These are phyloP conservation scores for Percina caprodes DNA, from an alignment of 2,113 vertebrate genomes.

Conservation along the genomic window DNA sequence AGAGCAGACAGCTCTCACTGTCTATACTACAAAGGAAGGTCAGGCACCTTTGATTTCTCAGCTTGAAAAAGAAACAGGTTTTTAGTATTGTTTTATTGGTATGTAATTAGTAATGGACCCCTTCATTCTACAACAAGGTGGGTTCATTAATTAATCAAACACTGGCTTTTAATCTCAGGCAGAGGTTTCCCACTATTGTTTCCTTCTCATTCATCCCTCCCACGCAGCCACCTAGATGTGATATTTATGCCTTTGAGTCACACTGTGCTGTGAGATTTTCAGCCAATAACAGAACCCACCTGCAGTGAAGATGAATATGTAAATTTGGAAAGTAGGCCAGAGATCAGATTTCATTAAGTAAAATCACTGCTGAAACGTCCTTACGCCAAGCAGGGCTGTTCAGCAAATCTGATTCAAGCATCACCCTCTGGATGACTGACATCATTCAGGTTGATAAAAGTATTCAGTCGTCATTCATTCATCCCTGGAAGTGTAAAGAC, in stretches of 20 bases:
- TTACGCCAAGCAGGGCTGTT: slow-evolving; percentile 59
- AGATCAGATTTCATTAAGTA: slow-evolving; percentile 77
- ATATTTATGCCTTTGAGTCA: slow-evolving; percentile 77
- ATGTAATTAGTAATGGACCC: slow-evolving; percentile 6
- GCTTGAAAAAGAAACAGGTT: slow-evolving; percentile 31
- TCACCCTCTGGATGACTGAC: slow-evolving; percentile 63
- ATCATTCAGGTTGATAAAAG: slow-evolving; percentile 65
- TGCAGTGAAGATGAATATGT: slow-evolving; percentile 80
- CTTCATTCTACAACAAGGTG: slow-evolving; percentile 48
- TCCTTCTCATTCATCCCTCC: slow-evolving; percentile 55
- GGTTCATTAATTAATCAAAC: slow-evolving; percentile 74
- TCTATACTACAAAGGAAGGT: slow-evolving; percentile 51
- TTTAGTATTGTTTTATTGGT: slow-evolving; percentile 41
- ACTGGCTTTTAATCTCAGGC: slow-evolving; percentile 63
- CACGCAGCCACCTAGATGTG: slow-evolving; percentile 57
- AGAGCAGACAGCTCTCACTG: slow-evolving; percentile 32
- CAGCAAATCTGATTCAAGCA: slow-evolving; percentile 60
- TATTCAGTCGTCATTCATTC: slow-evolving; percentile 50
- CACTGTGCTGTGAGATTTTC: slow-evolving; percentile 68
- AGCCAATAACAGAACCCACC: slow-evolving; percentile 74
- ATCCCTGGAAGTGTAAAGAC: slow-evolving; percentile 44
- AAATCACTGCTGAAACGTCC: slow-evolving; percentile 68
- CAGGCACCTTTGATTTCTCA: slow-evolving; percentile 45
- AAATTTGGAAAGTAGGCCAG: slow-evolving; percentile 76
- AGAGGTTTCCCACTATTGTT: slow-evolving; percentile 56